A percentile compares a stretch with the other conserved stretches of the same genome.
Conservation (phyloP, 2,888 invertebrate genomes). For the Drosophila anomalata region DNA sequence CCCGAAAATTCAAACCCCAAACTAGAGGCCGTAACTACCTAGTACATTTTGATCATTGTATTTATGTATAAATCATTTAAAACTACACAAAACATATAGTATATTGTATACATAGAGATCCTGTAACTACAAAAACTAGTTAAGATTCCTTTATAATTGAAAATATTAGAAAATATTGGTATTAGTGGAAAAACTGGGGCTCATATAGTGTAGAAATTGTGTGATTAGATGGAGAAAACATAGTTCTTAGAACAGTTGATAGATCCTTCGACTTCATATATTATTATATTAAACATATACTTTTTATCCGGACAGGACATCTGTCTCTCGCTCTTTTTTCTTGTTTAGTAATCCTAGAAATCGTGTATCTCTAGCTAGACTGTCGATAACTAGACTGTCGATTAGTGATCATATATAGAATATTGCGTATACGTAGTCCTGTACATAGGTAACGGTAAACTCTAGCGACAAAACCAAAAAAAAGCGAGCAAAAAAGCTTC, state of each 20-base stretch:
- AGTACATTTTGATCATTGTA: conserved; percentile 26
- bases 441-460: conserved; percentile 28
- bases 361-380: conserved; percentile 22
- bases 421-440: conserved; percentile 32
- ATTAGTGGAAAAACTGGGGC: conserved; percentile 8
- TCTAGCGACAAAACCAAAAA: conserved; percentile 13
- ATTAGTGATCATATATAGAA: conserved; percentile 31
- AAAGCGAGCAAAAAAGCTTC: conserved; percentile 37
- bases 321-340: conserved; percentile 32
- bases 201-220: conserved; percentile 10
- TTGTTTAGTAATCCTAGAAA: conserved; percentile 3
- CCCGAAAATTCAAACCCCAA: conserved; percentile 1
- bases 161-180: not conserved
- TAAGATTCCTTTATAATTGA: conserved; percentile 25
- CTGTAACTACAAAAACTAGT: conserved; percentile 6
- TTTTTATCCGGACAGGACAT: not conserved
- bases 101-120: not conserved
- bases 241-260: conserved; percentile 6
- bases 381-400: conserved; percentile 15
- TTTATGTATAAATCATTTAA: conserved; percentile 30
- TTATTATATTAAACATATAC: not conserved
- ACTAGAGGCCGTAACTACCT: conserved; percentile 7
- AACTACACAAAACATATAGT: not conserved
- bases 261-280: not conserved
- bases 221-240: conserved; percentile 2